Evolutionary conservation across 2,797 vertebrate genomes (phyloP), one percentile per base, ranked within the genome.

Genomic region (Lemur catta): DNA sequence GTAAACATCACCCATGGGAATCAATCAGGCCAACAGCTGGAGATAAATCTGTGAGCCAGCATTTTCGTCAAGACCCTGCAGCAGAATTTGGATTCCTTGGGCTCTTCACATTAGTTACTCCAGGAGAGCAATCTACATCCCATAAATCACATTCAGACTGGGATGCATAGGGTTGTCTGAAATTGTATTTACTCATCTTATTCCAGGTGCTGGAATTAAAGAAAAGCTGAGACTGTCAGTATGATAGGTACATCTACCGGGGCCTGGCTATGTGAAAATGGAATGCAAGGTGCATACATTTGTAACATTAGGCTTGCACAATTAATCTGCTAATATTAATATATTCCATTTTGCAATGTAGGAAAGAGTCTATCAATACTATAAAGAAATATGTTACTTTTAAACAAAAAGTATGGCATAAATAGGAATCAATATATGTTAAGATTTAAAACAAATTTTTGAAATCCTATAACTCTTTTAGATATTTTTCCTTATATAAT

Each of bases 131-230:
- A 75, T 76, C 92, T 91, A 30, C 91, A 63, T 76, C 85, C 55
- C 59, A 80, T 95, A 95, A 95, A 89, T 97, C 96, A 96, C 50
- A 11, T 12, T 52, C 90, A 65, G 55, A n/a, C 28, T 59, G 78
- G 59, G 96, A 80, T 74, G 65, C 33, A 63, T 7, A 89, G 91
- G 57, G 33, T 26, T 92, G 78, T 95, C 92, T 92, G 92, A 82
- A 75, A 78, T 67, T 46, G 63, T 91, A 75, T 63, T 71, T 72
- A 93, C 92, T 95, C 81, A 88, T 93, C 76, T 93, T 88, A 85
- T 82, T 95, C 74, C n/a, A 5, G 59, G 78, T 50, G 46, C 69
- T 55, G 35, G 20, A 82, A 89, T 52, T 89, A 87, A 90, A 81
- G 87, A 67, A n/a, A 63, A 89, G n/a, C 74, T 30, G 85, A 79